Percentiles rank a stretch among this genome's conserved stretches.
These are phyloP conservation scores for Zelostemma sp. DNA, from an alignment of 1,140 invertebrate species.

Conservation along the genomic window DNA sequence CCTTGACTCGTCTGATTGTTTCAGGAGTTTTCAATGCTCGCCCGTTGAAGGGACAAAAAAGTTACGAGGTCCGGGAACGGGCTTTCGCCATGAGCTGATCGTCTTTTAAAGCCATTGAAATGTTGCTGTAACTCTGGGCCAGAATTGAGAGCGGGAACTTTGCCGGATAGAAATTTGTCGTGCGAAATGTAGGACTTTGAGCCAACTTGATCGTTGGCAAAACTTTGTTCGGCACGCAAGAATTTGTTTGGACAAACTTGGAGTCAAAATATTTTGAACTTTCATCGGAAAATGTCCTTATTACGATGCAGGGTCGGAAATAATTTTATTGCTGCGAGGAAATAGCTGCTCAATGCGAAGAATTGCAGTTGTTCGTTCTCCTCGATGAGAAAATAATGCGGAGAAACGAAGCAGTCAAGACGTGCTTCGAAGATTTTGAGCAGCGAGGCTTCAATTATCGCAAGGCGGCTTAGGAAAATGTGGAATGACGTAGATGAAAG, in stretches of 20 bases:
- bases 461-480: slow-evolving; percentile 31
- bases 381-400: not conserved
- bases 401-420: not conserved
- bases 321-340: too few relatives aligned
- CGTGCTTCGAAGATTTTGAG: not conserved
- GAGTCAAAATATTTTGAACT: too few relatives aligned
- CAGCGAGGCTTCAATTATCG: slow-evolving; percentile 37
- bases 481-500: slow-evolving; percentile 1
- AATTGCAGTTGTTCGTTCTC: not conserved
- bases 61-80: slow-evolving; percentile 5
- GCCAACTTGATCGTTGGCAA: not conserved
- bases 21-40: slow-evolving; percentile 46
- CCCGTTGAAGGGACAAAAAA: slow-evolving; percentile 12
- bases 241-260: not conserved
- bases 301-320: too few relatives aligned
- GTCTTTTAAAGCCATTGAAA: slow-evolving; percentile 11
- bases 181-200: not conserved
- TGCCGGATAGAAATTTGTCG: slow-evolving; percentile 6
- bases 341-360: not conserved
- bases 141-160: slow-evolving; percentile 7
- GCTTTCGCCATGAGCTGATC: slow-evolving; percentile 6
- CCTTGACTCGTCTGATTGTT: slow-evolving; percentile 37
- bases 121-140: slow-evolving; percentile 5
- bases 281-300: too few relatives aligned
- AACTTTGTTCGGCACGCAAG: not conserved